Conservation (phyloP, 2,797 vertebrate species). For the Myotis daubentonii region DNA sequence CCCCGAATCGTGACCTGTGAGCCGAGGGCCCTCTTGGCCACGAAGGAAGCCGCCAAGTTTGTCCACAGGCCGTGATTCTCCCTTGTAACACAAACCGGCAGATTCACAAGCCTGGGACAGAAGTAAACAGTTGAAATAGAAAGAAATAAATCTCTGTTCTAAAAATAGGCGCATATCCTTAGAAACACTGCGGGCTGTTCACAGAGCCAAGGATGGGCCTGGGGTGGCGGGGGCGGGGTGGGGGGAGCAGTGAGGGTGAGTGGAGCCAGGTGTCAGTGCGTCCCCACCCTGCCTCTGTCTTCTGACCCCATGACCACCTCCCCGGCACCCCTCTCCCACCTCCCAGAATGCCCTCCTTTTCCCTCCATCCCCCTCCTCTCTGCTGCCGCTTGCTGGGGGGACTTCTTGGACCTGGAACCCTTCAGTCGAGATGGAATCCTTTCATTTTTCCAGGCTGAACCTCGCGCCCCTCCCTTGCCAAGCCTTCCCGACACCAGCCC, state of each 20-base stretch:
- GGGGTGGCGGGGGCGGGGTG: background rate
- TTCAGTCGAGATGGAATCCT: background rate
- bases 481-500: background rate
- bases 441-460: background rate
- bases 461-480: background rate
- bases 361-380: background rate
- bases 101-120: constrained; percentile 65
- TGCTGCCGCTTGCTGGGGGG: background rate
- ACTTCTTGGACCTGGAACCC: background rate
- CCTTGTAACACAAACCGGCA: constrained; percentile 70
- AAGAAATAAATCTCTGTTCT: constrained; percentile 81
- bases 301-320: background rate
- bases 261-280: background rate
- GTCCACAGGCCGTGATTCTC: constrained; percentile 14
- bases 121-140: constrained; percentile 81
- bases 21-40: background rate
- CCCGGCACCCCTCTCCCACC: background rate
- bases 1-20: background rate
- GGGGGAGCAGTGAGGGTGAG: background rate
- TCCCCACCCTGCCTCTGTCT: background rate
- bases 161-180: constrained; percentile 82
- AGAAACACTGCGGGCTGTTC: constrained; percentile 64
- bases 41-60: constrained; percentile 41
- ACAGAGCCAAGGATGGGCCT: constrained; percentile 38
- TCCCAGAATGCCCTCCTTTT: background rate